phyloP scores from a whole-genome alignment of 2,113 vertebrate species.

The Rhegmatorhina hoffmannsi region DNA sequence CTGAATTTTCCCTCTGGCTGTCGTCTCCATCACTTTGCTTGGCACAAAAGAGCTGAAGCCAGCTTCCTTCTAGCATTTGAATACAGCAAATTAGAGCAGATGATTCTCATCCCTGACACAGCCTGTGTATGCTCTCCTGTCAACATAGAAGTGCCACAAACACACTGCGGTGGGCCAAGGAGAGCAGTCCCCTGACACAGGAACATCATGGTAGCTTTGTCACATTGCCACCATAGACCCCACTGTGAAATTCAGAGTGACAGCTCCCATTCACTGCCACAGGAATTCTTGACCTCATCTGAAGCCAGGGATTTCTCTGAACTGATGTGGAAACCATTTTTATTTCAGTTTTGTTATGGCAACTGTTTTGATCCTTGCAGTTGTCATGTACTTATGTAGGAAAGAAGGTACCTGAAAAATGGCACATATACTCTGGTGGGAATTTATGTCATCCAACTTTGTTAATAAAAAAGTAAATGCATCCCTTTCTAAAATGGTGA shows the following conservation, averaged over 20 bases:
- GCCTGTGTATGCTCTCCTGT: not conserved
- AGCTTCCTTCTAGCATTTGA: not conserved
- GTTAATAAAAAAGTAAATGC: not conserved
- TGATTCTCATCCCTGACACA: not conserved
- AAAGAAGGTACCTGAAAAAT: not conserved
- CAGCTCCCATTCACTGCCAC: not conserved
- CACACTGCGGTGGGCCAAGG: not conserved
- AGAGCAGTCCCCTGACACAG: not conserved
- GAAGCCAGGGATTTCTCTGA: not conserved
- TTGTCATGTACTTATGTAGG: not conserved
- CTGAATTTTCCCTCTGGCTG: not conserved
- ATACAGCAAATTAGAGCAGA: not conserved
- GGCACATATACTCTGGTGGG: not conserved
- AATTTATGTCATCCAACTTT: not conserved
- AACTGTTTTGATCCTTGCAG: rapidly evolving
- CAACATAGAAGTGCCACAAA: not conserved
- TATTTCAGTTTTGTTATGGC: not conserved
- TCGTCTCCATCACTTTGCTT: not conserved
- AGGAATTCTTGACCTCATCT: not conserved
- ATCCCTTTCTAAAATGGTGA: not conserved
- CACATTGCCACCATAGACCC: not conserved
- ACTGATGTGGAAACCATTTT: not conserved
- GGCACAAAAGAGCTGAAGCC: not conserved
- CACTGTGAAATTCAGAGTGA: not conserved
- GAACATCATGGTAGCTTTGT: not conserved